Evolutionary conservation across 2,113 vertebrate genomes (phyloP), one percentile per base, ranked within the genome.

Genomic region (Chlamydotis undulata): DNA sequence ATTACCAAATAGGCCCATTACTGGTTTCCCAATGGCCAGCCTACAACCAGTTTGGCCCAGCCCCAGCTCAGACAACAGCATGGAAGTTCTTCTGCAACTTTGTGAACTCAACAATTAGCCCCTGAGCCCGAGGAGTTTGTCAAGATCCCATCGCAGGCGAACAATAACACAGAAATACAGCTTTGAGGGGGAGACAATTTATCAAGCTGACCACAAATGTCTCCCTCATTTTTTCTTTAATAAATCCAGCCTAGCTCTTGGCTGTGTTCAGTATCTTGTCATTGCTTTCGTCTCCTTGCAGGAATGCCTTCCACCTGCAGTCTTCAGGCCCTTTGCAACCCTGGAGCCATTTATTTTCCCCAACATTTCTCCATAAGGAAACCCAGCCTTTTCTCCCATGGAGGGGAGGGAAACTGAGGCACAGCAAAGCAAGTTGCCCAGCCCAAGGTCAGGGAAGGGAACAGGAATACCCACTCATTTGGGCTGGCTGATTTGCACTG

Each of bases 191-290:
- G 82, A 97, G 85, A 96, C 4, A 0, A 97, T 97, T 92, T 90
- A 94, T 96, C 94, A 96, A 94, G 90, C 93, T 96, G 93, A 94
- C 96, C 95, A 95, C 91, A 91, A 87, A 94, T 3, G 2, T 94
- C 82, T 96, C 82, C 70, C 63, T 96, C 71, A 3, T 95, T 96
- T 96, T 96, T 91, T 49, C 93, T 73, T 85, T 94, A 92, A 95
- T 97, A 96, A 96, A 96, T 94, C 93, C 93, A 94, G 77, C 45
- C 84, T 76, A 29, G 87, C 91, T 95, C 77, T 96, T 95, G 91
- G 89, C 89, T 77, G 55, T 50, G 70, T n/a, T 94, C 87, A 80
- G 86, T 94, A 73, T 93, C 91, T 93, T 94, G 94, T 94, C 94
- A 73, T 49, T 93, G 71, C 77, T 93, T 67, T 92, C 1, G 4